Evolutionary conservation across 2,797 vertebrate genomes (phyloP), one percentile per base, ranked within the genome.

Genomic region (Tadarida brasiliensis): DNA sequence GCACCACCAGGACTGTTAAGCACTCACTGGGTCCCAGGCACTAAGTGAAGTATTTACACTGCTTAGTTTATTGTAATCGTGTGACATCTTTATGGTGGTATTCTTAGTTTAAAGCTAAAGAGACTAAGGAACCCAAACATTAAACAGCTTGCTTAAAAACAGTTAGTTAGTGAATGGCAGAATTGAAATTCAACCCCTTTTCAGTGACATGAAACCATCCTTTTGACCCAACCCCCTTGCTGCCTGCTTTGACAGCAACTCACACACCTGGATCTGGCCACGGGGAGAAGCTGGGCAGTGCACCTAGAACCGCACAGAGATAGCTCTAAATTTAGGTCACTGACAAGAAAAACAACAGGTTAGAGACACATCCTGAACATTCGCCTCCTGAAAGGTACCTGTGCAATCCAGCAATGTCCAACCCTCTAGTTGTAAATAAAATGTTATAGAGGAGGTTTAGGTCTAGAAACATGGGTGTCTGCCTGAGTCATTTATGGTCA

Each of bases 61-160:
- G 14, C 16, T 19, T 65, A 11, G 44, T 26, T 84, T 10, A 73
- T 77, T 90, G 82, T 57, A 68, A 77, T 70, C 33, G 14, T 73
- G 63, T 33, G 44, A 49, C 39, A 33, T 7, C 4, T 76, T 19
- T 61, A 35, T 39, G 28, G 24, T 77, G 11, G 3, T 20, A 65
- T 33, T 94, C 20, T 70, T 54, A 76, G 1, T 74, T 76, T 86
- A 74, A 94, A 59, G 8, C 24, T 35, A 54, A 82, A 73, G 61
- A 91, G 67, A 82, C 6, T 49, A 51, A 73, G 28, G 19, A 11
- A 44, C 10, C 22, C 2, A 90, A n/a, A 96, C 7, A 47, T 77
- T 91, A 95, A 80, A 7, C 28, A 95, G 81, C 24, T 94, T 65
- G 17, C 24, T 81, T 85, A 73, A 78, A 77, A 78, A 61, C 44